Evolutionary conservation across 2,797 vertebrate genomes (phyloP), one percentile per base, ranked within the genome.

Genomic region (Sebastes paucispinis): DNA sequence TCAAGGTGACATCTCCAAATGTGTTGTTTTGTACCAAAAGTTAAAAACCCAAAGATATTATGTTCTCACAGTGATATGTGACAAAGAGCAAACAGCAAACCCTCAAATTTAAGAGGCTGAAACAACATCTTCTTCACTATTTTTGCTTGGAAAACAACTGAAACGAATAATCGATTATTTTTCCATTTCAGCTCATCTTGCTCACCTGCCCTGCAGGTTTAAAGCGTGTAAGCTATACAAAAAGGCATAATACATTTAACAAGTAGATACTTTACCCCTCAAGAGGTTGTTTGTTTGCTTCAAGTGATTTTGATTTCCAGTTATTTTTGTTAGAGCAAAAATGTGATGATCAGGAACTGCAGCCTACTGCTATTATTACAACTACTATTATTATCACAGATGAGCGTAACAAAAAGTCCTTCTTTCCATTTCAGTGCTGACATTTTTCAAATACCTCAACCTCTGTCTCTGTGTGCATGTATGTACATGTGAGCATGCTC

Each of bases 401-500:
- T 62, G 1, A 83, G 82, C 8, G 13, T 18, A 55, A 59, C 14
- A 74, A 54, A 76, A 64, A 80, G 20, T 18, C 34, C 6, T 43
- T 77, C n/a, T 80, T 77, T 87, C 72, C 77, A 73, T 71, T 78
- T 81, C 69, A 76, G 50, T 68, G 9, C 47, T 1, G 39, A 75
- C 85, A 92, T 94, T 93, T 87, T 79, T 92, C 22, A 90, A 88
- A 94, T 93, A 82, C 85, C 65, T 83, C 52, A 31, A 36, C 58
- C 24, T 74, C 71, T 63, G 31, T 47, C 1, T 52, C 47, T 80
- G 75, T 29, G 3, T 25, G 68, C n/a, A 62, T 39, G 81, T 83
- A 43, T 14, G 1, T 71, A 80, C 80, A 86, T 81, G 72, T 73
- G 76, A 77, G 68, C 9, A 27, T 47, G 65, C 78, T 75, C 83